These are phyloP conservation scores for Paramormyrops hopkinsi DNA, from an alignment of 2,797 vertebrate genomes.

Conservation along the genomic window DNA sequence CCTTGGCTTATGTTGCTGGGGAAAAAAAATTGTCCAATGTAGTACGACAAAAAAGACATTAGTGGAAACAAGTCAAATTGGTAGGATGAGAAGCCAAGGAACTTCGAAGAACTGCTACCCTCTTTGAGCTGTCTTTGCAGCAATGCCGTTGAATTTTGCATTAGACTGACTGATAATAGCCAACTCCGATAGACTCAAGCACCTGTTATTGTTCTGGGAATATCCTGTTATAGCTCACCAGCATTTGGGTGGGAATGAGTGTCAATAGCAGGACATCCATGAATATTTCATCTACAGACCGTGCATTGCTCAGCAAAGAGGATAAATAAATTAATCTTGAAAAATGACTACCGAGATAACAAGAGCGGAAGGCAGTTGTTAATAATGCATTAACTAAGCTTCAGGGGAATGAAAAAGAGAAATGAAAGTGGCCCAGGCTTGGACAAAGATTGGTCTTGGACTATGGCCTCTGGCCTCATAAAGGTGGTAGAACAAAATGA, in stretches of 20 bases:
- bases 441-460: not conserved
- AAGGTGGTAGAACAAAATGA: not conserved
- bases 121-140: constrained; percentile 26
- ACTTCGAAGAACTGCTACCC: constrained; percentile 20
- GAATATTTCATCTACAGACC: constrained; percentile 34
- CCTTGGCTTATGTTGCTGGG: constrained; percentile 3
- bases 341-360: constrained; percentile 39
- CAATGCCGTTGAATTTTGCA: constrained; percentile 34
- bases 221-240: constrained; percentile 18
- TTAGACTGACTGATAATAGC: constrained; percentile 32
- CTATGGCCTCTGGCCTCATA: not conserved
- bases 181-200: constrained; percentile 17
- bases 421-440: constrained; percentile 25
- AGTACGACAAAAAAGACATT: constrained; percentile 7
- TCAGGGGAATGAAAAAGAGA: constrained; percentile 14
- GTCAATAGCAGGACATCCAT: constrained; percentile 33
- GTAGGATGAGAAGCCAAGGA: not conserved
- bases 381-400: constrained; percentile 39
- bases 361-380: constrained; percentile 28
- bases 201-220: constrained; percentile 27
- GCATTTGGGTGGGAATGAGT: constrained; percentile 16
- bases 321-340: constrained; percentile 38
- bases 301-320: constrained; percentile 31
- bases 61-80: constrained; percentile 20
- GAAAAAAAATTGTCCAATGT: constrained; percentile 11